Evolutionary conservation across 2,113 vertebrate species (phyloP), one percentile per base, ranked within the genome.

Genomic region (Meriones unguiculatus): DNA sequence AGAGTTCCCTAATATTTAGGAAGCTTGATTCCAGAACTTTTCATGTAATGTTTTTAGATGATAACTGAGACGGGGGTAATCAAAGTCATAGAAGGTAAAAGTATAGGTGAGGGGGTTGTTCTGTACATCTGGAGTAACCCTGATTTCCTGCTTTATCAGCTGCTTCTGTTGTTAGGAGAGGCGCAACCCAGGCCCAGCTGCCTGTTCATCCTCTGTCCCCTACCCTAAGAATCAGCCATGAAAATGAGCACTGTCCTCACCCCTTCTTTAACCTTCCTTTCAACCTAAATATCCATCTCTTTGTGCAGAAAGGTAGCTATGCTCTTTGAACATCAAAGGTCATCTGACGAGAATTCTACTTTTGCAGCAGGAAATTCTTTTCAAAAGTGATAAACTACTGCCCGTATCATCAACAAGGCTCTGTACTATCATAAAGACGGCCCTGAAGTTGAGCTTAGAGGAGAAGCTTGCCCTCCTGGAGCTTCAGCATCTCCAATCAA

Each of bases 201-300:
- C 8, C 1, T 59, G 17, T 10, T 1, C 0, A 2, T 4, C 30
- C 9, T 73, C 59, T 8, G 11, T 41, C 5, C 28, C 7, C 1
- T 24, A n/a, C 7, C 7, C 28, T 59, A 28, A 65, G 35, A 35
- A 69, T 10, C 28, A 84, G 9, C 30, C 38, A 41, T 30, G 14
- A 77, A 12, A 52, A 50, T 6, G 65, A 82, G 30, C 75, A 67
- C 35, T n/a, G 14, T 3, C 10, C 15, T 30, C n/a, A 50, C 17
- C 7, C 13, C 20, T 84, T 89, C 3, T 28, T 52, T 72, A 62
- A 91, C 25, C 12, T 50, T 7, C n/a, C 38, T 2, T 46, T 73
- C 41, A 62, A 0, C 13, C 12, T 94, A 76, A 88, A 94, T 52
- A 10, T n/a, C 50, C 59, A 20, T 41, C 62, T 80, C 77, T 14